Base-by-base conservation (phyloP, 2,888 invertebrate species). In the Augochlorella aurata region DNA sequence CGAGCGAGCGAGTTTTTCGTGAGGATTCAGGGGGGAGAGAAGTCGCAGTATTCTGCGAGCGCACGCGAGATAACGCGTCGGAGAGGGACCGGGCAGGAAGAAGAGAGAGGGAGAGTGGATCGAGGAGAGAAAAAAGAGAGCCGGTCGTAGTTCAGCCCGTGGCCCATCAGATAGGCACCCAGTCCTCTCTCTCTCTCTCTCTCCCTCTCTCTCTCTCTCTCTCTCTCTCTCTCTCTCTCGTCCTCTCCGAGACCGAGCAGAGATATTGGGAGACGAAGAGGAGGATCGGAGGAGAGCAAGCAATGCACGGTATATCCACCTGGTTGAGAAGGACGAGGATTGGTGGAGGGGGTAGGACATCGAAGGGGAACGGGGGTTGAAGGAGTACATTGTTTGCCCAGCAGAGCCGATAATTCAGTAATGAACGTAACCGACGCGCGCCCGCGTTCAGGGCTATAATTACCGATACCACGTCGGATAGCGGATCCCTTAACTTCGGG, bases 381-480 rank as follows among this genome's bases (percentile, higher is more conserved):
- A 86, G 87, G 85, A 86, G 88, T 84, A 90, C 91, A 93, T 92
- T 93, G 92, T 93, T 93, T 93, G 92, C 91, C 88, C 86, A 91
- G 90, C 90, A 85, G 87, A 92, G 93, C 92, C 93, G 93, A 93
- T 93, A 93, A 93, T 93, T 93, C 93, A 92, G 93, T 93, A 93
- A 93, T 93, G 93, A 93, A 93, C 92, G 91, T 92, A 92, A 93
- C 90, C 91, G 90, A 92, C 91, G 92, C 92, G 92, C 92, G 92
- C 88, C 90, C 90, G 91, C 87, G 90, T 89, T 90, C 91, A 93
- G 90, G 91, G 92, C 93, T 93, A 92, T 93, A 93, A 93, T 93
- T 93, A 93, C 92, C 91, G 93, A 93, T 93, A 92, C 92, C 92
- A 92, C 90, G 91, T 91, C 90, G 92, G 93, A 93, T 93, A 93